Evolutionary conservation across 2,113 vertebrate genomes (phyloP).

Genomic region (Psilopogon haemacephalus): DNA sequence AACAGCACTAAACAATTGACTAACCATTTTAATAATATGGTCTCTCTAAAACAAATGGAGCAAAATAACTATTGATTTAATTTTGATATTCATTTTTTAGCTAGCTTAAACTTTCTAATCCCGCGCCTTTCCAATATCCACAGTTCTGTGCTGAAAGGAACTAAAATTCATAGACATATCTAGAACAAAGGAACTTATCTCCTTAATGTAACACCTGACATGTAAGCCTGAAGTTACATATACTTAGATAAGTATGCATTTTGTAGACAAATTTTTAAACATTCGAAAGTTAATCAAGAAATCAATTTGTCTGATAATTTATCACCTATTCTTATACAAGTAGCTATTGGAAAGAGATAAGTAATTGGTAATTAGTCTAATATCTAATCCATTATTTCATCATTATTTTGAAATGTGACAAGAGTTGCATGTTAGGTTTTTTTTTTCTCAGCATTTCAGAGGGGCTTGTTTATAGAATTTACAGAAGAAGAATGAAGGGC

Average conservation of each 20-base stretch:
- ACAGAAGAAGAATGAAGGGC: conserved; percentile 55
- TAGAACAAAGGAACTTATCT: neutral
- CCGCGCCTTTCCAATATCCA: neutral
- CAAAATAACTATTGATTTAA: neutral
- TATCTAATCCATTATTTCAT: conserved; percentile 9
- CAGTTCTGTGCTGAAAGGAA: neutral
- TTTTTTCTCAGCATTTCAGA: conserved; percentile 53
- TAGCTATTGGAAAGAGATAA: neutral
- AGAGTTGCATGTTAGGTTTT: conserved; percentile 48
- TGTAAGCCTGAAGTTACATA: neutral
- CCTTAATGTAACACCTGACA: neutral
- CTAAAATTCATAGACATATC: neutral
- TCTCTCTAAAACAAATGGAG: conserved; percentile 51
- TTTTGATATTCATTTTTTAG: conserved; percentile 42
- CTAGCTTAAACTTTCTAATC: conserved; percentile 32
- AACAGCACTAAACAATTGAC: neutral
- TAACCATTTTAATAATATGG: neutral
- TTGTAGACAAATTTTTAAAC: neutral
- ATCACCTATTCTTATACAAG: neutral
- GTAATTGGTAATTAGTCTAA: conserved; percentile 10
- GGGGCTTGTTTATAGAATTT: conserved; percentile 68
- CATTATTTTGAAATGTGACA: conserved; percentile 17
- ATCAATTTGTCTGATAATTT: neutral
- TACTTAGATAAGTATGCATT: neutral
- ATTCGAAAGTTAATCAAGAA: neutral